phyloP scores from a whole-genome alignment of 2,113 vertebrate genomes.

The Loxodonta africana region DNA sequence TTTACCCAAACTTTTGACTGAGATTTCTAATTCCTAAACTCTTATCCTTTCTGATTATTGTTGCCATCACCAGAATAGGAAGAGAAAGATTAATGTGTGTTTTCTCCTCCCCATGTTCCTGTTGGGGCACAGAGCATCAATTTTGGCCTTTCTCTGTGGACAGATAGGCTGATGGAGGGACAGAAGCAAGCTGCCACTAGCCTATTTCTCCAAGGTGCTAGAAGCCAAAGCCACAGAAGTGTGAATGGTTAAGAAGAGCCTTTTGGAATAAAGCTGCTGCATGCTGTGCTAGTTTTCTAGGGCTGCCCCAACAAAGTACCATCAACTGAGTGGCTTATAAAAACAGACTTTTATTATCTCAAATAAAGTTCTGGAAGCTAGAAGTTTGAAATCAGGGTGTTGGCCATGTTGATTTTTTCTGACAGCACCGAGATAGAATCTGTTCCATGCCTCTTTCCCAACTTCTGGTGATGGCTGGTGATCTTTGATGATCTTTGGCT shows the following conservation, averaged over 20 bases:
- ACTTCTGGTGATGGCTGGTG: background rate
- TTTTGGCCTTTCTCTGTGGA: conserved; percentile 4
- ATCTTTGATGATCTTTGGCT: background rate
- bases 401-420: background rate
- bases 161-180: conserved; percentile 25
- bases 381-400: background rate
- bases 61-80: background rate
- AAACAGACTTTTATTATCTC: background rate
- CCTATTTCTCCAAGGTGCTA: background rate
- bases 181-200: background rate
- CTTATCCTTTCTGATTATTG: background rate
- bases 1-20: background rate
- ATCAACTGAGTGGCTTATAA: background rate
- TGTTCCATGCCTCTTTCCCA: background rate
- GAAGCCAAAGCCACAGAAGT: background rate
- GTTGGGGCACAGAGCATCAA: background rate
- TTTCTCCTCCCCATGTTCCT: background rate
- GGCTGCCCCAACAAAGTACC: background rate
- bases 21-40: background rate
- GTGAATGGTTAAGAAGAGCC: background rate
- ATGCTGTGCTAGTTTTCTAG: background rate
- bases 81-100: conserved; percentile 22
- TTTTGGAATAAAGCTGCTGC: conserved; percentile 32
- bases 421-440: background rate
- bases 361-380: background rate